Conservation (phyloP, 2,797 vertebrate species). For the Acestrorhynchus altus region DNA sequence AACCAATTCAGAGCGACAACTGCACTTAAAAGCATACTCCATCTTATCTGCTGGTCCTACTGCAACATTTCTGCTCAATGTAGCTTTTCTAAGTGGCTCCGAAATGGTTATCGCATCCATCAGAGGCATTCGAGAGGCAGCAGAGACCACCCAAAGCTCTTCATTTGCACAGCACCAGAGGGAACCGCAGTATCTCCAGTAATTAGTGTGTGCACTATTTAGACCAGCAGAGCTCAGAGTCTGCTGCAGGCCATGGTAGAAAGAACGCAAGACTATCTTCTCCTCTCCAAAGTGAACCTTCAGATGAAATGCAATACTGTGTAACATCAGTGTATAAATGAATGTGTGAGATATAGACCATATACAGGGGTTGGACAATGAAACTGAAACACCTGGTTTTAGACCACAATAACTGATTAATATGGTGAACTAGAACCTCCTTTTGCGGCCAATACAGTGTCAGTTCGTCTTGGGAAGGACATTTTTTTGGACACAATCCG, state of each 20-base stretch:
- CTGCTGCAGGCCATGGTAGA: not conserved
- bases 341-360: not conserved
- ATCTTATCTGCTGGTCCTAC: constrained; percentile 17
- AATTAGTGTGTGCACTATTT: constrained; percentile 23
- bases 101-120: constrained; percentile 44
- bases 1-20: not conserved
- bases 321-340: not conserved
- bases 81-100: constrained; percentile 26
- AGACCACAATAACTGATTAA: too few relatives aligned
- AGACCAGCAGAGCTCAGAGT: not conserved
- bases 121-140: constrained; percentile 15
- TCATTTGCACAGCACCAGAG: constrained; percentile 29
- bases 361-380: not conserved
- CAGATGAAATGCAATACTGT: not conserved
- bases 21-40: constrained; percentile 20
- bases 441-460: too few relatives aligned
- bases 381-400: too few relatives aligned
- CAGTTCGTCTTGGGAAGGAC: too few relatives aligned
- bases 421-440: too few relatives aligned
- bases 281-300: not conserved
- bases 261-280: not conserved
- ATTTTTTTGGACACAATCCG: too few relatives aligned
- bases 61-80: constrained; percentile 46
- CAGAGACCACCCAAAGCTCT: constrained; percentile 32
- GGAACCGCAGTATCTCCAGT: constrained; percentile 14